Base-by-base conservation (phyloP, 1,140 invertebrate species). In the Proales similis region DNA sequence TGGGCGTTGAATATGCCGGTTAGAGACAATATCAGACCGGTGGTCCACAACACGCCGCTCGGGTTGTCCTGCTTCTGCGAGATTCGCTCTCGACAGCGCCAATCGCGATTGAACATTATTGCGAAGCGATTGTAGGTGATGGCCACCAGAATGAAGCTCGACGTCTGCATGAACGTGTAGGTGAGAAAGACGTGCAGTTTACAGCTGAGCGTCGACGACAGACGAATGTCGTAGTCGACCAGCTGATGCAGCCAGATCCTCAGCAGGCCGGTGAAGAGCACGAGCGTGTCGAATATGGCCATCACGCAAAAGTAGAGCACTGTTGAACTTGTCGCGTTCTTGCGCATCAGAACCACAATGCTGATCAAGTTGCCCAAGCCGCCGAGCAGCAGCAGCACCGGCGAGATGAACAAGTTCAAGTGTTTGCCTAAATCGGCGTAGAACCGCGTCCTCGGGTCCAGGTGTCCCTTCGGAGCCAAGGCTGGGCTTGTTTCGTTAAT, bases 101-200 rank as follows among this genome's bases (percentile, higher is more conserved):
- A 17, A 9, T 36, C 30, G 9, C 51, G 51, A 57, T 42, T 57
- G 20, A 57, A 57, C 3, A 57, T 57, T 26, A 57, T 57, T 12
- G 36, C 45, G 32, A 57, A 57, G 17, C 51, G 36, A n/a, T 57
- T 57, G 4, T 42, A 12, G 29, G 51, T 57, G n/a, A 57, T 26
- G 11, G 51, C 33, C 17, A 57, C 51, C 20, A 57, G 14, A 3
- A 57, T 57, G 30, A 42, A 57, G 19, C 51, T 57, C 45, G 51
- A 57, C 45, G 45, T 57, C 45, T 57, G 51, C 51, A 57, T 57
- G 12, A 57, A 42, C 17, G 51, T 57, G 45, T 57, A 57, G 1
- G 51, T 57, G 20, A 57, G 30, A 42, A 57, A 57, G 11, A 57
- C 51, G 45, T 57, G 51, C 9, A 57, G 32, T 57, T 57, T 57